Percentiles rank a stretch among this genome's conserved stretches.
phyloP scores from a whole-genome alignment of 1,140 invertebrate genomes.

The Tribolium madens region DNA sequence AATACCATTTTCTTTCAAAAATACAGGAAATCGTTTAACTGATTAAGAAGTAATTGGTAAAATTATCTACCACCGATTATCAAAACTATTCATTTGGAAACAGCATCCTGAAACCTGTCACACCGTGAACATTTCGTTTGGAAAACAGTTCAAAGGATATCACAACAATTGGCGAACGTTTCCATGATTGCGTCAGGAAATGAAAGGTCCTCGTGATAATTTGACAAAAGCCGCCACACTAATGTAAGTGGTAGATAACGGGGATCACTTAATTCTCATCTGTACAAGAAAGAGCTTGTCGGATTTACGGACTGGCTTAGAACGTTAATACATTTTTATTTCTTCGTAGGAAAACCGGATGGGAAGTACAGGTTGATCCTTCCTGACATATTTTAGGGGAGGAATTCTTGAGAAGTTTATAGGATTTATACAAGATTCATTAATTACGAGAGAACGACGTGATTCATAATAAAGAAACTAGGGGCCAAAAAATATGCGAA shows the following conservation, averaged over 20 bases:
- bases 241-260: slow-evolving; percentile 32
- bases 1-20: no score
- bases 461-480: no score
- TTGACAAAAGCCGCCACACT: slow-evolving; percentile 34
- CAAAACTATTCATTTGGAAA: background rate
- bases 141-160: slow-evolving; percentile 29
- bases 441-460: background rate
- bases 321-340: slow-evolving; percentile 33
- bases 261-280: slow-evolving; percentile 27
- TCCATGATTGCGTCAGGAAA: slow-evolving; percentile 21
- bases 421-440: background rate
- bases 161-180: slow-evolving; percentile 24
- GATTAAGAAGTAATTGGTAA: no score
- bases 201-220: slow-evolving; percentile 28
- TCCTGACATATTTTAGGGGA: background rate
- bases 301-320: slow-evolving; percentile 22
- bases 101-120: background rate
- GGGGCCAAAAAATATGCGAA: no score
- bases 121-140: background rate
- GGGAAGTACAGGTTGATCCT: background rate
- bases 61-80: background rate
- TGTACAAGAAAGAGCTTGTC: slow-evolving; percentile 30
- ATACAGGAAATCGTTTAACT: background rate
- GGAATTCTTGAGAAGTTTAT: background rate
- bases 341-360: background rate